Evolutionary conservation across 2,113 vertebrate species (phyloP).

Genomic region (Tupaia tana): DNA sequence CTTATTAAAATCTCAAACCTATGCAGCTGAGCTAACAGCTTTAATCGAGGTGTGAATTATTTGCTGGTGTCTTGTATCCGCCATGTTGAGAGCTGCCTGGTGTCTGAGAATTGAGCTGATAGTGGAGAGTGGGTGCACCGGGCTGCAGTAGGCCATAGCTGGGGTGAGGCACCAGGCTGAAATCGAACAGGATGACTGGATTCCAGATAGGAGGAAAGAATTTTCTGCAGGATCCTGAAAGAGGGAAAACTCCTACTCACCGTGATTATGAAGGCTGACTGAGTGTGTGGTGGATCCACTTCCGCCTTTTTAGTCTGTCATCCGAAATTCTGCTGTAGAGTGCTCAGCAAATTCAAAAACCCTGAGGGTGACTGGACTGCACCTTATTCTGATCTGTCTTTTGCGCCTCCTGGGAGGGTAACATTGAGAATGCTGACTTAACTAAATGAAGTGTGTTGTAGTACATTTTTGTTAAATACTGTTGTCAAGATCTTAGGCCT

Average conservation of each 20-base stretch:
- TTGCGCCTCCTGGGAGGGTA: neutral
- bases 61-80: neutral
- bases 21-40: neutral
- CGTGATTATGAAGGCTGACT: neutral
- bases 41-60: neutral
- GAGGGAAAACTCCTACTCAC: neutral
- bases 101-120: neutral
- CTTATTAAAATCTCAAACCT: neutral
- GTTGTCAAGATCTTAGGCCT: neutral
- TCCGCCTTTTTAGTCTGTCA: neutral
- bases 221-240: neutral
- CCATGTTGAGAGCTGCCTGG: neutral
- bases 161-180: no score
- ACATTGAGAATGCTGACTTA: neutral
- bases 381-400: neutral
- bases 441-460: neutral
- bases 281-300: neutral
- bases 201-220: neutral
- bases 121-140: neutral
- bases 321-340: neutral
- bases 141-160: neutral
- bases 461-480: neutral
- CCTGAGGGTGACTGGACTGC: neutral
- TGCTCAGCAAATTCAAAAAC: neutral
- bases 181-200: neutral